Conservation (phyloP, 2,888 invertebrate species). For the Acleris literana region DNA sequence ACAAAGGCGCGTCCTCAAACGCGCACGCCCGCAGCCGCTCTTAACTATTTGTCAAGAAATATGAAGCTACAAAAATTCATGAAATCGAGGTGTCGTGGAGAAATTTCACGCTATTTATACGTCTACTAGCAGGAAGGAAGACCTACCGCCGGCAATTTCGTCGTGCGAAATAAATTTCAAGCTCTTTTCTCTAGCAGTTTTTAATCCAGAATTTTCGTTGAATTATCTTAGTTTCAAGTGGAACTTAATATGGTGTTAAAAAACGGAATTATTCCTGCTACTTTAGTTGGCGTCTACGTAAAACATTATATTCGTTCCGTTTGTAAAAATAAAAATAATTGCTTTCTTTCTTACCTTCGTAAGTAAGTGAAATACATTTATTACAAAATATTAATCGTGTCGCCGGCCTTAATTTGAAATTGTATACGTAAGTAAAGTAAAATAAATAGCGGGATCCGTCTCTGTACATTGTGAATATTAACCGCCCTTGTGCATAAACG, state of each 20-base stretch:
- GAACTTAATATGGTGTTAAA: constrained; percentile 9
- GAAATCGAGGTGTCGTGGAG: constrained; percentile 51
- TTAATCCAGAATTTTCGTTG: constrained; percentile 45
- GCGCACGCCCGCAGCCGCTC: constrained; percentile 40
- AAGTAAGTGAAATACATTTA: no score
- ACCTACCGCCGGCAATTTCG: constrained; percentile 52
- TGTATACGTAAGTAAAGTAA: no score
- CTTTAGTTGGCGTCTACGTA: not conserved
- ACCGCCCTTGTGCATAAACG: no score
- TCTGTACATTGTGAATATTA: no score
- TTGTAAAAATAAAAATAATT: not conserved
- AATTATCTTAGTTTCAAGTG: constrained; percentile 44
- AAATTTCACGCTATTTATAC: constrained; percentile 55
- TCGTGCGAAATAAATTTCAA: constrained; percentile 51
- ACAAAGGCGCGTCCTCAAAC: constrained; percentile 31
- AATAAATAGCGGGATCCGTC: no score
- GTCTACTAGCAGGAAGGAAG: constrained; percentile 50
- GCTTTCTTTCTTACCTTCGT: no score
- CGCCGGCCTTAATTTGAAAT: no score
- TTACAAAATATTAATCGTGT: no score
- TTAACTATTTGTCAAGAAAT: constrained; percentile 55
- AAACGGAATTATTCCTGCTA: constrained; percentile 1
- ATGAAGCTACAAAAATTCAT: constrained; percentile 57
- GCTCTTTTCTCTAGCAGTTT: constrained; percentile 46
- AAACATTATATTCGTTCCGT: not conserved